Conservation (phyloP, 2,888 invertebrate genomes). For the Tanypteryx hageni region DNA sequence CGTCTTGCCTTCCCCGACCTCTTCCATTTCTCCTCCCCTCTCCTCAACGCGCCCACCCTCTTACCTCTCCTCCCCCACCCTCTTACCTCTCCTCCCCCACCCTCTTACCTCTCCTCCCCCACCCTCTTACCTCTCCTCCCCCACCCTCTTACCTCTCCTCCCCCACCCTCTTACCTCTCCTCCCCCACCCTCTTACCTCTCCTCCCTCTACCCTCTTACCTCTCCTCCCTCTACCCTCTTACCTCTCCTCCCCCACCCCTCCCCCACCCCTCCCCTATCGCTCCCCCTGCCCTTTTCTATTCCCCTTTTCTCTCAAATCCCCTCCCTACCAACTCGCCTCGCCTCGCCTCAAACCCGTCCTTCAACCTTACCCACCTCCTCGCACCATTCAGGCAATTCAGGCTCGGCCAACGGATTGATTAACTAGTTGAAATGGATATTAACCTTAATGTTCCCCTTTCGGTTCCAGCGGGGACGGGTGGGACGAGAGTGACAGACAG, state of each 20-base stretch:
- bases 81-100: no score
- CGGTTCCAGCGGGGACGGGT: background rate
- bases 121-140: no score
- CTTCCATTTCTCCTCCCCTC: background rate
- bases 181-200: background rate
- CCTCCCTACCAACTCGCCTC: background rate
- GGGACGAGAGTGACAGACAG: background rate
- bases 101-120: no score
- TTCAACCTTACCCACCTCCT: background rate
- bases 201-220: no score
- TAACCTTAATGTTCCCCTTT: constrained; percentile 26
- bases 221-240: no score
- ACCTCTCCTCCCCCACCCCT: no score
- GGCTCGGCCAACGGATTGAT: constrained; percentile 1
- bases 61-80: no score
- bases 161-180: background rate
- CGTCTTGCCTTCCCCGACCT: background rate
- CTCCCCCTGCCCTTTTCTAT: no score
- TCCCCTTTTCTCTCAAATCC: no score
- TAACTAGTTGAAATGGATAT: constrained; percentile 1
- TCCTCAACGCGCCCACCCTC: no score
- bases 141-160: background rate
- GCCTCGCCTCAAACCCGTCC: background rate
- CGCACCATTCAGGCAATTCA: background rate
- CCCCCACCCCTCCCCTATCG: no score